Percentiles rank a stretch among this genome's conserved stretches.
phyloP scores from a whole-genome alignment of 1,140 invertebrate species.

The Aphaenogaster floridana region DNA sequence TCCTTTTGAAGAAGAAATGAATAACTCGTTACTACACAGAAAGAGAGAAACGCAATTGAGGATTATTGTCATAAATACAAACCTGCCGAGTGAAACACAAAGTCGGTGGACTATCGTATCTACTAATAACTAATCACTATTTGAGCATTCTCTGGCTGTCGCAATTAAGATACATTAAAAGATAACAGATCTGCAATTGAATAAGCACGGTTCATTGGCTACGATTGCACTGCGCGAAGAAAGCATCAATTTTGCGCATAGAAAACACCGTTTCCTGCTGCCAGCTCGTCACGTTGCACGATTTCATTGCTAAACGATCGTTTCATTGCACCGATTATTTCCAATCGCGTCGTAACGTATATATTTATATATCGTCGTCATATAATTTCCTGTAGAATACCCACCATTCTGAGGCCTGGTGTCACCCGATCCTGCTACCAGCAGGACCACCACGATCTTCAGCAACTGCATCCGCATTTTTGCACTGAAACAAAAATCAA shows the following conservation, averaged over 20 bases:
- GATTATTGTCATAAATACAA: not conserved
- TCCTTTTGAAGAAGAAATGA: slow-evolving; percentile 6
- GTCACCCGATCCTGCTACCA: slow-evolving; percentile 78
- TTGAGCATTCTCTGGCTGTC: not conserved
- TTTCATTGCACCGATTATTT: not conserved
- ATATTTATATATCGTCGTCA: too few relatives aligned
- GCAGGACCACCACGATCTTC: slow-evolving; percentile 78
- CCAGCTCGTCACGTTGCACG: not conserved
- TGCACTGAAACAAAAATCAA: slow-evolving; percentile 81
- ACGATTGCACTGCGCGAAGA: slow-evolving; percentile 2
- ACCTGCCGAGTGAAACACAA: not conserved
- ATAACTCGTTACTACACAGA: not conserved
- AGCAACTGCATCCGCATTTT: slow-evolving; percentile 82
- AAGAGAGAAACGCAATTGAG: not conserved
- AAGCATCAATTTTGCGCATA: not conserved
- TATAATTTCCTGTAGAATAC: slow-evolving; percentile 40
- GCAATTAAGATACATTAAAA: not conserved
- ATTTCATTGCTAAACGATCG: slow-evolving; percentile 9
- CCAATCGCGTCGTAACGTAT: not conserved
- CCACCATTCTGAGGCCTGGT: slow-evolving; percentile 84
- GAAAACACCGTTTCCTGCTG: slow-evolving; percentile 19
- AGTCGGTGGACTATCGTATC: not conserved
- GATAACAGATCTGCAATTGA: slow-evolving; percentile 42
- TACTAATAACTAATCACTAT: slow-evolving; percentile 5
- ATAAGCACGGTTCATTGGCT: slow-evolving; percentile 21